These are phyloP conservation scores for Montifringilla adamsi DNA, from an alignment of 2,113 vertebrate species.

Conservation along the genomic window DNA sequence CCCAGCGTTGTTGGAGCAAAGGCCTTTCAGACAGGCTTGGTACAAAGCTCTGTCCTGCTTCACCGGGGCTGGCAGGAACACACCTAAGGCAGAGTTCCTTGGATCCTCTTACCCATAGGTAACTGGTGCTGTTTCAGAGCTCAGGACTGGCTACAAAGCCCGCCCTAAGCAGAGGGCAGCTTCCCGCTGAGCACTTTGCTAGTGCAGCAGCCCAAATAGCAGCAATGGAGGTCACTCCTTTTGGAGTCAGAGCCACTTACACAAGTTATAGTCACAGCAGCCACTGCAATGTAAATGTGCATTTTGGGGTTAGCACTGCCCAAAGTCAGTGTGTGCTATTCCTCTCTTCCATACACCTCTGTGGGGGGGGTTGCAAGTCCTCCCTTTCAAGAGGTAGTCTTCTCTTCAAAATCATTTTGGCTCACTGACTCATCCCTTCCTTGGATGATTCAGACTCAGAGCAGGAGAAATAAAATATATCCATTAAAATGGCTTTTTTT, in stretches of 20 bases:
- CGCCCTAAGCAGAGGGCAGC: neutral
- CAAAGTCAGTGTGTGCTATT: neutral
- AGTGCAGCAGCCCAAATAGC: neutral
- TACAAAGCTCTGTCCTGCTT: neutral
- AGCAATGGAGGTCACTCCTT: neutral
- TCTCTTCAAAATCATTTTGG: neutral
- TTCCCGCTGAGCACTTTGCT: neutral
- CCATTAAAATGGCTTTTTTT: neutral
- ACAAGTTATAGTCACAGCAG: neutral
- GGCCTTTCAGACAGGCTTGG: neutral
- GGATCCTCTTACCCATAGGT: neutral
- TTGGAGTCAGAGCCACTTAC: neutral
- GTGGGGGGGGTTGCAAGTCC: neutral
- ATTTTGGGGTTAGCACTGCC: neutral
- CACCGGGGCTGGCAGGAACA: accelerated
- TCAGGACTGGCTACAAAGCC: neutral
- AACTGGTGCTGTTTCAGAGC: neutral
- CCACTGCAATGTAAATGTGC: neutral
- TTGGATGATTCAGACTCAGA: neutral
- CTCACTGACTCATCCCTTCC: neutral
- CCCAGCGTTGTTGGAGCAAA: neutral
- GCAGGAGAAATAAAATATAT: neutral
- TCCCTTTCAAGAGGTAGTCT: neutral
- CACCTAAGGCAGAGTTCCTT: neutral
- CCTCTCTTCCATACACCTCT: neutral